A percentile compares a stretch with the other conserved stretches of the same genome.
These are phyloP conservation scores for Nematopogon swammerdamellus DNA, from an alignment of 2,888 invertebrate species.

Conservation along the genomic window DNA sequence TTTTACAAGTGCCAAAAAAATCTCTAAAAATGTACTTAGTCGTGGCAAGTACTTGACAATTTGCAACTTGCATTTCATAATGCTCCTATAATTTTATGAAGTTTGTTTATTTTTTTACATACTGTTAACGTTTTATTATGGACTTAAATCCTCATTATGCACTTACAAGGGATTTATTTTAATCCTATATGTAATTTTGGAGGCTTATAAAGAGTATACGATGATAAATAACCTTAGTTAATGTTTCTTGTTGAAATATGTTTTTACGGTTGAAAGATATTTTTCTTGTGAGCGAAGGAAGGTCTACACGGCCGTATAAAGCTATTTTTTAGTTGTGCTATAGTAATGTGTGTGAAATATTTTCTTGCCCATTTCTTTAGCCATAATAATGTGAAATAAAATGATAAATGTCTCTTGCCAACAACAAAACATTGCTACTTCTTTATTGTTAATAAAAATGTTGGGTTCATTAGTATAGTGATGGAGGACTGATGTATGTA, in stretches of 20 bases:
- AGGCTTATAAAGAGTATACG: conserved; percentile 54
- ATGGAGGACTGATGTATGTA: too few species aligned
- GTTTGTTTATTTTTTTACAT: neutral
- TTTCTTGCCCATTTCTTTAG: too few species aligned
- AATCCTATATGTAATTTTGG: conserved; percentile 23
- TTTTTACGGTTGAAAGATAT: neutral
- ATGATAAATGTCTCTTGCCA: too few species aligned
- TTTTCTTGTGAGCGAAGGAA: too few species aligned
- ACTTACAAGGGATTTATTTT: neutral
- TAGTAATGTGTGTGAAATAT: too few species aligned
- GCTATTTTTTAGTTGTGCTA: too few species aligned
- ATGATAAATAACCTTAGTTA: conserved; percentile 15
- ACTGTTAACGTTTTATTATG: neutral
- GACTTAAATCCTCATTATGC: neutral
- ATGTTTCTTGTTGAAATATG: neutral
- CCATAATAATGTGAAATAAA: too few species aligned
- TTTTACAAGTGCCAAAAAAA: neutral
- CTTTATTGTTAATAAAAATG: too few species aligned
- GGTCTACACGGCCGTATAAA: too few species aligned
- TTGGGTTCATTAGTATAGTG: too few species aligned
- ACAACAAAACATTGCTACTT: too few species aligned
- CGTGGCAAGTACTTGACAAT: neutral
- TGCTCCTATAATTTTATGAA: neutral
- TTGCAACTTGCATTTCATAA: neutral
- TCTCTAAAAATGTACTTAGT: neutral